Conservation (phyloP, 2,888 invertebrate species). For the Rutpela maculata region DNA sequence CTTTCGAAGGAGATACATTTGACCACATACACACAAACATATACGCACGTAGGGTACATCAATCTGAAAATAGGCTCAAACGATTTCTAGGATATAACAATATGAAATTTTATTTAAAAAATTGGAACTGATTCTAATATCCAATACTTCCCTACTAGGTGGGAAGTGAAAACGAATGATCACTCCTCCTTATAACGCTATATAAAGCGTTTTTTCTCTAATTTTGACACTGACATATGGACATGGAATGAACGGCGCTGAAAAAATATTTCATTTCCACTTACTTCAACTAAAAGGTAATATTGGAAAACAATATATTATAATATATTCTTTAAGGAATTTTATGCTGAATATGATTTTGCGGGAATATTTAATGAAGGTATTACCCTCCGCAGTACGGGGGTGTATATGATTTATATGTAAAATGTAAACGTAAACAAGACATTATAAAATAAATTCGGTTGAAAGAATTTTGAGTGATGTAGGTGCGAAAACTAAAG, state of each 20-base stretch:
- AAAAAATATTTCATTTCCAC: neutral
- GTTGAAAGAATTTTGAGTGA: constrained; percentile 41
- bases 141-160: too few species aligned
- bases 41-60: too few species aligned
- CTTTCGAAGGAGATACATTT: too few species aligned
- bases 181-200: too few species aligned
- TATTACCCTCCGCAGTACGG: neutral
- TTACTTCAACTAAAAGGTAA: neutral
- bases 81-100: too few species aligned
- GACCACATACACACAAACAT: too few species aligned
- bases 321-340: constrained; percentile 3
- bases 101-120: too few species aligned
- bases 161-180: too few species aligned
- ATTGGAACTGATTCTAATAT: too few species aligned
- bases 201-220: too few species aligned
- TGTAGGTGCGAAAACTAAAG: constrained; percentile 43
- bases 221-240: too few species aligned
- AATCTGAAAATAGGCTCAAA: too few species aligned
- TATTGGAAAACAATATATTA: constrained; percentile 1
- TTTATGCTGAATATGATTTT: neutral
- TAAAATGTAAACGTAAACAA: constrained; percentile 38
- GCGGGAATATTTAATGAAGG: constrained; percentile 14
- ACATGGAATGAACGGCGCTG: neutral
- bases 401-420: constrained; percentile 35
- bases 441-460: constrained; percentile 36